Conservation (phyloP, 1,140 invertebrate genomes). For the Helicoverpa armigera region DNA sequence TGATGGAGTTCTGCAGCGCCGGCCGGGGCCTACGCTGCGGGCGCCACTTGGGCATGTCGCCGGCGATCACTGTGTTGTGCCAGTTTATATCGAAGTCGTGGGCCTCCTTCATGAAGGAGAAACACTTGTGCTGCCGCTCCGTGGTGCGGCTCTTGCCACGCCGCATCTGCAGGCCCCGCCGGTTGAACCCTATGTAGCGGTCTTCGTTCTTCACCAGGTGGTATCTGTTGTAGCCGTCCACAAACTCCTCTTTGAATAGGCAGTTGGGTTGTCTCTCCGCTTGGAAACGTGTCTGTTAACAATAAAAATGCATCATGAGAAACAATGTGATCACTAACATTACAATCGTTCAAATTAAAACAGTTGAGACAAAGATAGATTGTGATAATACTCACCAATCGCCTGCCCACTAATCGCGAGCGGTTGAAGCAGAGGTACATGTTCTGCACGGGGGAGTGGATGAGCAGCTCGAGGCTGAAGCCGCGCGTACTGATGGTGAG, state of each 20-base stretch:
- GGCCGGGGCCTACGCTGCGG: constrained; percentile 78
- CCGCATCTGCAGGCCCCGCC: constrained; percentile 74
- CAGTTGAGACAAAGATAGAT: background rate
- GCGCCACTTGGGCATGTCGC: constrained; percentile 72
- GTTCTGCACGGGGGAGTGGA: constrained; percentile 81
- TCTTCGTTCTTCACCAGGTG: constrained; percentile 80
- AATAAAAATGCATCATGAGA: constrained; percentile 51
- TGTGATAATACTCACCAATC: constrained; percentile 69
- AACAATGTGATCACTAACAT: too few relatives aligned
- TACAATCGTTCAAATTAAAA: too few relatives aligned
- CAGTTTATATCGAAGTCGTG: constrained; percentile 80
- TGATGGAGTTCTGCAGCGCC: constrained; percentile 73
- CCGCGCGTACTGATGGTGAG: constrained; percentile 83
- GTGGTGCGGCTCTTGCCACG: constrained; percentile 71
- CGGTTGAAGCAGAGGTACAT: constrained; percentile 85
- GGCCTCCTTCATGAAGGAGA: constrained; percentile 79
- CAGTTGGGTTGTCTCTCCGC: constrained; percentile 82
- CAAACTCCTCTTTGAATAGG: constrained; percentile 83
- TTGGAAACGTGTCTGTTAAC: constrained; percentile 77
- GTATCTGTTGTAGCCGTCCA: constrained; percentile 83
- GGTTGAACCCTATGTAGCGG: constrained; percentile 83
- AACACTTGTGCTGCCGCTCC: constrained; percentile 74
- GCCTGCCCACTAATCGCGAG: constrained; percentile 78
- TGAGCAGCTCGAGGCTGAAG: constrained; percentile 80
- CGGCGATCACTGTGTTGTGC: constrained; percentile 76